phyloP scores from a whole-genome alignment of 2,113 vertebrate genomes.

The Galbula dea region DNA sequence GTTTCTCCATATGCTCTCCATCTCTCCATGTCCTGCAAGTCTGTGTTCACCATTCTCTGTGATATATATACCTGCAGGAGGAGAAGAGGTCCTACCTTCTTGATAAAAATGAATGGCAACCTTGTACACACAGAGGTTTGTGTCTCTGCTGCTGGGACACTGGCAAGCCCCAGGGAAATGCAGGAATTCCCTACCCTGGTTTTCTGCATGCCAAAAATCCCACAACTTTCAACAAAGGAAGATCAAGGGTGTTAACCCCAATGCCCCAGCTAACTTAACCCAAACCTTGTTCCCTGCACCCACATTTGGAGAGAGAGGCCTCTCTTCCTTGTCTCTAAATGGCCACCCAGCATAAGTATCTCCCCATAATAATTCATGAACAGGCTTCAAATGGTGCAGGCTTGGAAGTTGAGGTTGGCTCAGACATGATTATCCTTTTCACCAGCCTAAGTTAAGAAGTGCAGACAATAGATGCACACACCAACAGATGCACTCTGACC shows the following conservation, averaged over 20 bases:
- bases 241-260: constrained; percentile 26
- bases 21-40: not conserved
- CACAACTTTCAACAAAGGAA: constrained; percentile 9
- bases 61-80: not conserved
- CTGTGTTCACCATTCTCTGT: fast-evolving
- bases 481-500: constrained; percentile 63
- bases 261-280: constrained; percentile 15
- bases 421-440: constrained; percentile 40
- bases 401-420: not conserved
- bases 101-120: not conserved
- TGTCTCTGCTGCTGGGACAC: not conserved
- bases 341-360: constrained; percentile 9
- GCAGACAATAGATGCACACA: constrained; percentile 41
- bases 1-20: not conserved
- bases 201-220: not conserved
- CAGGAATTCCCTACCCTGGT: not conserved
- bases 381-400: not conserved
- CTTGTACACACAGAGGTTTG: not conserved
- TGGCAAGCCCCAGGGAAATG: not conserved
- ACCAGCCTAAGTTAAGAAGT: not conserved
- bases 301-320: not conserved
- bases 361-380: constrained; percentile 42
- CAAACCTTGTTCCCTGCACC: not conserved
- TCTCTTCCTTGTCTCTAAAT: not conserved
- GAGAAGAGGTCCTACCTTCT: not conserved